These are phyloP conservation scores for Hirtodrosophila duncani DNA, from an alignment of 2,888 invertebrate genomes.

Conservation along the genomic window DNA sequence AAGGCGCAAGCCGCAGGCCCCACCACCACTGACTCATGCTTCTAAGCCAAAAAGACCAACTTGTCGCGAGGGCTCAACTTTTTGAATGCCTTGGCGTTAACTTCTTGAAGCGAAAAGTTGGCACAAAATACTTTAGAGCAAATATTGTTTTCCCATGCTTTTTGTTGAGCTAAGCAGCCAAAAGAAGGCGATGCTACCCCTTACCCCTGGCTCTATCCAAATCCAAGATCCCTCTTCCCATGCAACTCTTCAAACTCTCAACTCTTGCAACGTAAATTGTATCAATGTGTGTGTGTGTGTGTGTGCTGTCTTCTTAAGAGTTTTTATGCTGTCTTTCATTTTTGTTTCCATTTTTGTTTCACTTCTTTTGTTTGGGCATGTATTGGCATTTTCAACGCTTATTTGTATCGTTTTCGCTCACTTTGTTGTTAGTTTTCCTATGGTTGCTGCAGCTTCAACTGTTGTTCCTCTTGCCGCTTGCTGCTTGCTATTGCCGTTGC, in stretches of 20 bases:
- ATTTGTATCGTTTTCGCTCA: constrained; percentile 67
- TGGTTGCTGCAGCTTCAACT: no score
- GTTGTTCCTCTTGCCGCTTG: neutral
- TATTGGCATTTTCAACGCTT: constrained; percentile 67
- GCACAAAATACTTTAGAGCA: constrained; percentile 66
- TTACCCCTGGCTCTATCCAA: neutral
- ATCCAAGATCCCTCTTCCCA: constrained; percentile 3
- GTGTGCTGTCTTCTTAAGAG: constrained; percentile 52
- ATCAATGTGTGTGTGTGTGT: constrained; percentile 61
- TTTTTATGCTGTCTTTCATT: constrained; percentile 41
- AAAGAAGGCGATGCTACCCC: constrained; percentile 21
- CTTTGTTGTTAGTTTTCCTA: constrained; percentile 59
- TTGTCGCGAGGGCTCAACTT: constrained; percentile 57
- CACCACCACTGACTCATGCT: neutral
- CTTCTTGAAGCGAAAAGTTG: constrained; percentile 68
- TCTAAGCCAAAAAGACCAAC: constrained; percentile 31
- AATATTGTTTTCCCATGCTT: constrained; percentile 68
- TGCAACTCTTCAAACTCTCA: constrained; percentile 9
- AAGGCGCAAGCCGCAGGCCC: constrained; percentile 6
- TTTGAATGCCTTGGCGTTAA: constrained; percentile 64
- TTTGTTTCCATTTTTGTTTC: constrained; percentile 15
- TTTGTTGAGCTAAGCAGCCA: constrained; percentile 63
- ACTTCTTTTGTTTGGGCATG: constrained; percentile 42
- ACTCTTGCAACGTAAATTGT: constrained; percentile 61
- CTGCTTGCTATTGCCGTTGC: constrained; percentile 31